These are phyloP conservation scores for Anser brachyrhynchus DNA, from an alignment of 2,113 vertebrate species.

Conservation along the genomic window DNA sequence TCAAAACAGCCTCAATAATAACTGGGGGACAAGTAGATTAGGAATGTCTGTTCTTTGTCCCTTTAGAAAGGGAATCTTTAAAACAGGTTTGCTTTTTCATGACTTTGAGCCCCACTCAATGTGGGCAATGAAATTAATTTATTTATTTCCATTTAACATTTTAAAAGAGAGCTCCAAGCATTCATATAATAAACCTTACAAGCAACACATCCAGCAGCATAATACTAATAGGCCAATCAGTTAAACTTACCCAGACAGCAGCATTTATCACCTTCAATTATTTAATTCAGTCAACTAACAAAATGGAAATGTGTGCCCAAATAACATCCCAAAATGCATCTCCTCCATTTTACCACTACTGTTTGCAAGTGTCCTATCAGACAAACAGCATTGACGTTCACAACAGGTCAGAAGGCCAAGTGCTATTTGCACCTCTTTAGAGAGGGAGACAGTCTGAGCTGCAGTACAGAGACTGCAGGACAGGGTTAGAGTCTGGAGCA, in stretches of 20 bases:
- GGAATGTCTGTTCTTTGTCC: background rate
- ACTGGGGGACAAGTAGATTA: background rate
- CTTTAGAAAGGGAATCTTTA: background rate
- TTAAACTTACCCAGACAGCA: slow-evolving; percentile 13
- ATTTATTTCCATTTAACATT: slow-evolving; percentile 28
- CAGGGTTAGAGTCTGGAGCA: background rate
- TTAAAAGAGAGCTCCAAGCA: slow-evolving; percentile 7
- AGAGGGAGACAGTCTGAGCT: background rate
- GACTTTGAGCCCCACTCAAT: background rate
- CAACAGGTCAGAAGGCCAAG: background rate
- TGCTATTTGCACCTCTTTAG: background rate
- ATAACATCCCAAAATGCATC: background rate
- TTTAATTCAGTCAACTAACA: background rate
- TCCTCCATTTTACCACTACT: background rate
- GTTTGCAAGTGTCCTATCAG: background rate
- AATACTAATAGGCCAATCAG: slow-evolving; percentile 6
- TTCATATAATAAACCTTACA: background rate
- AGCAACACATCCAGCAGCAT: slow-evolving; percentile 10
- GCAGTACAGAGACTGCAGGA: background rate
- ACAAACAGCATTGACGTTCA: background rate
- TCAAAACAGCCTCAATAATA: background rate
- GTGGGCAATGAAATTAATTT: background rate
- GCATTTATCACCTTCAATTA: slow-evolving; percentile 8
- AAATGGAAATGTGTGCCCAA: background rate
- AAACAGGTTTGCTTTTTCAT: background rate